Conservation (phyloP, 2,797 vertebrate genomes). For the Hippoglossus hippoglossus region DNA sequence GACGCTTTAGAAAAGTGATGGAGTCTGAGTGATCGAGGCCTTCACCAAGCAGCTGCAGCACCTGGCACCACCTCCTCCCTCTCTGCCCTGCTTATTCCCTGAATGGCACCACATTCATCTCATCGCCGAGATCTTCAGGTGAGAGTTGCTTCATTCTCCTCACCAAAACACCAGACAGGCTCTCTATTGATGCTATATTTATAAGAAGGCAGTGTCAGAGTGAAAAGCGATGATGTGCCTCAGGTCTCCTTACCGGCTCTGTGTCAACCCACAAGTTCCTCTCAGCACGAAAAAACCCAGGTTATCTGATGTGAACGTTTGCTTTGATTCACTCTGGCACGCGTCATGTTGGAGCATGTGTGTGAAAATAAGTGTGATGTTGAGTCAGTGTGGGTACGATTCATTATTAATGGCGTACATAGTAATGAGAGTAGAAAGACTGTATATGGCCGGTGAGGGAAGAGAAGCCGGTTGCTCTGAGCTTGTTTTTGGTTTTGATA, state of each 20-base stretch:
- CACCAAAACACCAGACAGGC: slow-evolving; percentile 68
- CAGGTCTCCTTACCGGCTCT: slow-evolving; percentile 55
- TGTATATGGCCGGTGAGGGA: neutral
- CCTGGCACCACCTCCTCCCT: slow-evolving; percentile 62
- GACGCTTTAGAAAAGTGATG: slow-evolving; percentile 62
- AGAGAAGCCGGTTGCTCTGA: neutral
- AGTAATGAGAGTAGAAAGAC: neutral
- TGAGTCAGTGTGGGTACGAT: neutral
- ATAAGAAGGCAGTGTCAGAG: slow-evolving; percentile 65
- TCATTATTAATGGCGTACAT: slow-evolving; percentile 1
- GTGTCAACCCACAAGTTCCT: slow-evolving; percentile 56
- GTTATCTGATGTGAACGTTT: slow-evolving; percentile 53
- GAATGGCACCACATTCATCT: slow-evolving; percentile 76
- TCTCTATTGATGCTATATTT: slow-evolving; percentile 82
- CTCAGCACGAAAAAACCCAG: slow-evolving; percentile 21
- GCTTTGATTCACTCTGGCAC: slow-evolving; percentile 37
- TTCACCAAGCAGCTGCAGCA: slow-evolving; percentile 62
- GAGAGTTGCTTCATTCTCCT: slow-evolving; percentile 71
- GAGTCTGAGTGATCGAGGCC: slow-evolving; percentile 56
- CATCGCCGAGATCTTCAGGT: slow-evolving; percentile 73
- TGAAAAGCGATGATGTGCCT: slow-evolving; percentile 64
- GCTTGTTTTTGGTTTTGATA: neutral
- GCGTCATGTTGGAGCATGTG: slow-evolving; percentile 16
- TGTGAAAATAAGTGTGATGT: slow-evolving; percentile 17
- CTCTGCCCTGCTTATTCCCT: slow-evolving; percentile 64